Evolutionary conservation across 2,797 vertebrate genomes (phyloP).

Genomic region (Macrochelys suwanniensis): DNA sequence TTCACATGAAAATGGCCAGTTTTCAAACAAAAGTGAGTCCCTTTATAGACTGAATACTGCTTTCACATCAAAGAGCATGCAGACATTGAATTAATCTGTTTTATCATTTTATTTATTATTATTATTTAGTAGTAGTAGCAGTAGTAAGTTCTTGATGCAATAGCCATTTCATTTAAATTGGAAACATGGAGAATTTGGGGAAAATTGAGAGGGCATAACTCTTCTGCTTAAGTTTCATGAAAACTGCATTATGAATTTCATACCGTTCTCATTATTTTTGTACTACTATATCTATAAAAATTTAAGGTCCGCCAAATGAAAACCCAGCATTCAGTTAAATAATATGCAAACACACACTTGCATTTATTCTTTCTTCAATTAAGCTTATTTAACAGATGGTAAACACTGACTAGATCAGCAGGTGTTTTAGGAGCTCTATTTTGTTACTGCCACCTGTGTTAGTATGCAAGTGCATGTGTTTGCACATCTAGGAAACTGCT

Average conservation of each 20-base stretch:
- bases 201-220: neutral
- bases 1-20: neutral
- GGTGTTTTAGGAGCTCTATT: neutral
- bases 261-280: no score
- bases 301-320: neutral
- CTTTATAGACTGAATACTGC: neutral
- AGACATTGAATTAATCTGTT: neutral
- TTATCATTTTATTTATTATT: neutral
- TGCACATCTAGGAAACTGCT: neutral
- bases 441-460: neutral
- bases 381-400: neutral
- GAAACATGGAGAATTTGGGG: neutral
- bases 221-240: neutral
- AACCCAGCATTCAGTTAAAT: neutral
- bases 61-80: neutral
- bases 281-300: neutral
- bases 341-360: neutral
- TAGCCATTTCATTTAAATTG: neutral
- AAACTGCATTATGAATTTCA: neutral
- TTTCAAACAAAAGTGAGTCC: neutral
- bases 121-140: no score
- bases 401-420: neutral
- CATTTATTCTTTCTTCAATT: neutral
- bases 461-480: neutral
- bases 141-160: neutral